Evolutionary conservation across 2,888 invertebrate species (phyloP).

Genomic region (Ametastegia equiseti): DNA sequence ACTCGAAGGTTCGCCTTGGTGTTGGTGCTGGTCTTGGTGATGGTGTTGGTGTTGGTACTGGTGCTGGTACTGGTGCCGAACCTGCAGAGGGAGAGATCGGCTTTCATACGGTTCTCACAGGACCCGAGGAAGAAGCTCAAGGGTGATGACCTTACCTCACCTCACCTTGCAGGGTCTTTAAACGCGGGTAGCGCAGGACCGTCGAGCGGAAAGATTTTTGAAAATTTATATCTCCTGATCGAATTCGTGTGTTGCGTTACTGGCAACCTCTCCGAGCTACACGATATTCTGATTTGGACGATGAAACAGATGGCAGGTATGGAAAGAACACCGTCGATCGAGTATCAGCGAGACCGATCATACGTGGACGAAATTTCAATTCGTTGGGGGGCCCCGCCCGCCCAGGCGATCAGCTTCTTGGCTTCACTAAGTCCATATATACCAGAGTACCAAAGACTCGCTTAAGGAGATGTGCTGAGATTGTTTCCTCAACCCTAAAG

Average conservation of each 20-base stretch:
- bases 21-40: not conserved
- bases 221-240: constrained; percentile 33
- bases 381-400: not conserved
- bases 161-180: constrained; percentile 15
- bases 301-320: constrained; percentile 38
- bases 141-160: constrained; percentile 65
- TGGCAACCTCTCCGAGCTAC: not conserved
- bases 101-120: constrained; percentile 72
- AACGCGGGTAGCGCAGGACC: constrained; percentile 6
- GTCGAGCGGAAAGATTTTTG: constrained; percentile 32
- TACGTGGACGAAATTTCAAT: not conserved
- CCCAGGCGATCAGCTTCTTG: too few species aligned
- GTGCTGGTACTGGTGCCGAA: not conserved
- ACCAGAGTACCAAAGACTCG: too few species aligned
- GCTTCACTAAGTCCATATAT: too few species aligned
- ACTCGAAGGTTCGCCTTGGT: not conserved
- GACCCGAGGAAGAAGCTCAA: constrained; percentile 56
- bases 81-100: constrained; percentile 58
- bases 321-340: constrained; percentile 16
- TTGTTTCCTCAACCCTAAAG: too few species aligned
- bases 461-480: too few species aligned
- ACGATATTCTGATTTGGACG: not conserved
- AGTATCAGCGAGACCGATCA: not conserved
- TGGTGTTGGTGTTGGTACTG: not conserved
- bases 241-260: too few species aligned